A percentile compares a stretch with the other conserved stretches of the same genome.
Evolutionary conservation across 2,113 vertebrate species (phyloP).

Genomic region (Morphnarchus princeps): DNA sequence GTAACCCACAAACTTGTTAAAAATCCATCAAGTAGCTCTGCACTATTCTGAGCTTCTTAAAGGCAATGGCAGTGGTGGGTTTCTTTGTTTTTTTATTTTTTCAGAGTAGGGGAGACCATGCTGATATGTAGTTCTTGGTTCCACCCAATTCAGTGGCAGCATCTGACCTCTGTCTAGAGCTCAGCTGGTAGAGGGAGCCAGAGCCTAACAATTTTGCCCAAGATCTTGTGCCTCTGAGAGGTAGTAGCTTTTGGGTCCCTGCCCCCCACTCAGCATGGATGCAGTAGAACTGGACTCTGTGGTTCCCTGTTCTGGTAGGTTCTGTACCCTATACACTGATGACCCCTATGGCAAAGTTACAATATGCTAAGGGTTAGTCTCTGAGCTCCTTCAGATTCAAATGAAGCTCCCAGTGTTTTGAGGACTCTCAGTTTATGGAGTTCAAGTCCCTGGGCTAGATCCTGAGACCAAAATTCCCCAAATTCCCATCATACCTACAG

Average conservation of each 20-base stretch:
- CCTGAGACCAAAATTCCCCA: neutral
- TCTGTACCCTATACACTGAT: neutral
- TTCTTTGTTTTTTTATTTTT: neutral
- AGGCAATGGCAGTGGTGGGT: rapidly evolving
- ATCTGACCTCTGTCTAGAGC: neutral
- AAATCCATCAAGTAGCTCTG: neutral
- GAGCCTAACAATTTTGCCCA: neutral
- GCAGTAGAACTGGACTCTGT: neutral
- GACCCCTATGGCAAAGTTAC: neutral
- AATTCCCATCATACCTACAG: neutral
- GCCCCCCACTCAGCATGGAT: neutral
- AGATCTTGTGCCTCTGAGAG: neutral
- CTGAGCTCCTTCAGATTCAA: neutral
- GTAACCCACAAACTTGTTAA: neutral
- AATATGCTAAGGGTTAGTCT: neutral
- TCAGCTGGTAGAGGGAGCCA: neutral
- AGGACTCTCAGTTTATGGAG: neutral
- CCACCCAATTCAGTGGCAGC: neutral
- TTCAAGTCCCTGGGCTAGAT: neutral
- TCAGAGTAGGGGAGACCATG: neutral
- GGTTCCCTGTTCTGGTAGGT: neutral
- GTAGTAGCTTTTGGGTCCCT: neutral
- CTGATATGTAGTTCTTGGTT: neutral
- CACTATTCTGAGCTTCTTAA: neutral
- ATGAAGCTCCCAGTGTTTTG: neutral